Evolutionary conservation across 2,888 invertebrate species (phyloP), one percentile per base, ranked within the genome.

Genomic region (Thysanoteuthis rhombus): DNA sequence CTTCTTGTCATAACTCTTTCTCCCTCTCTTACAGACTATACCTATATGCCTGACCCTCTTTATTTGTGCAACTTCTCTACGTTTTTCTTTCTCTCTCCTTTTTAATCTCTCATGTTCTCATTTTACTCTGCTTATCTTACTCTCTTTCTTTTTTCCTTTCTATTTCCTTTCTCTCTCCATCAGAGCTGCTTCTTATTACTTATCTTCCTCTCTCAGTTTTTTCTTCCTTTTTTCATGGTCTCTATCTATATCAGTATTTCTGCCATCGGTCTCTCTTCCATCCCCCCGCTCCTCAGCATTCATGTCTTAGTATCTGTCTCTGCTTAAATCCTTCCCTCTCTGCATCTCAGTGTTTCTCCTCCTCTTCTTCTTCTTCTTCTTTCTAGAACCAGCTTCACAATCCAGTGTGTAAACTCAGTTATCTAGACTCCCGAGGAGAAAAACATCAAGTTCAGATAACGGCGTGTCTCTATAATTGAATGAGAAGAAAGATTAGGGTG

Each of bases 341-440:
- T 25, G 32, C 32, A 28, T 32, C 32, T 58, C 58, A 6, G 32
- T 58, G n/a, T 75, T 16, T 75, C 19, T 75, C 1, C 25, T n/a
- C 25, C 3, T n/a, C n/a, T 75, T 75, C n/a, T 75, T 75, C n/a
- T n/a, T 12, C n/a, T 8, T 36, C 36, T 36, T 36, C 75, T n/a
- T 75, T 36, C 75, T 16, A 12, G 12, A n/a, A 36, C n/a, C 75
- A 16, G 36, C 75, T 75, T 75, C 75, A 36, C 75, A 75, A 75
- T 75, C 75, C 75, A 75, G 75, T 75, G 75, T 75, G 75, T 75
- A 75, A 75, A 75, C 75, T 75, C n/a, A 75, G 75, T 75, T 75
- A 75, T 75, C 75, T 75, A 75, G 75, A 75, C 75, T 75, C 75
- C 75, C 75, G 75, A 75, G 75, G 75, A 75, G 75, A 75, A 75